A percentile compares a stretch with the other conserved stretches of the same genome.
Evolutionary conservation across 2,888 invertebrate species (phyloP).

Genomic region (Lepas anatifera): DNA sequence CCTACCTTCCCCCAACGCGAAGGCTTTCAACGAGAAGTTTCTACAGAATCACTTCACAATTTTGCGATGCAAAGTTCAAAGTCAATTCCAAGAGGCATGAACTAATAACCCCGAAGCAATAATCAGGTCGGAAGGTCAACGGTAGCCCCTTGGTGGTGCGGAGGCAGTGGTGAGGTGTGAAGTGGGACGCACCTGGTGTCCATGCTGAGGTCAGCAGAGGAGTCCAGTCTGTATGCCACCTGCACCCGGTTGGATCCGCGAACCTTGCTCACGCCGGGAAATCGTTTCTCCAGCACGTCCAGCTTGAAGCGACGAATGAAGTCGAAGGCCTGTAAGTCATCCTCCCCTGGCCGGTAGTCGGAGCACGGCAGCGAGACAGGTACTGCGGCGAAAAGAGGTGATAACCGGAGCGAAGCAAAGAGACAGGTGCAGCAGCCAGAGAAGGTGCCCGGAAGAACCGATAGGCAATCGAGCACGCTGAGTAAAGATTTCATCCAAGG

Average conservation of each 20-base stretch:
- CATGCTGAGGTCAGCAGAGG: slow-evolving; percentile 56
- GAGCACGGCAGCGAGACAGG: slow-evolving; percentile 19
- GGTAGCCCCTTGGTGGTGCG: neutral
- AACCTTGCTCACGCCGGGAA: slow-evolving; percentile 50
- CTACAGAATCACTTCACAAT: too few species aligned
- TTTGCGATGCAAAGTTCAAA: too few species aligned
- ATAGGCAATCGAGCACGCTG: too few species aligned
- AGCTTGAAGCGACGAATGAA: slow-evolving; percentile 59
- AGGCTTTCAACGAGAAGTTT: too few species aligned
- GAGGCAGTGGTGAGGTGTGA: neutral
- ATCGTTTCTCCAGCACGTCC: slow-evolving; percentile 27
- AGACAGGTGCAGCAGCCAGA: too few species aligned
- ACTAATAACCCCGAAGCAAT: too few species aligned
- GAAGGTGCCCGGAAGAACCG: too few species aligned
- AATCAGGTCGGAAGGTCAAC: too few species aligned
- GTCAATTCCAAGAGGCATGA: too few species aligned
- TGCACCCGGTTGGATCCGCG: slow-evolving; percentile 63
- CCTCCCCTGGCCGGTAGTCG: slow-evolving; percentile 38
- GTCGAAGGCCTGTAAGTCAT: slow-evolving; percentile 68
- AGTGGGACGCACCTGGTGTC: slow-evolving; percentile 49
- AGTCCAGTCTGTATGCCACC: slow-evolving; percentile 63
- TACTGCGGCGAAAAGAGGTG: neutral
- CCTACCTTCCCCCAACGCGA: too few species aligned
- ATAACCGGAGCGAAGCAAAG: too few species aligned
- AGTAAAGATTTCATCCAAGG: too few species aligned